phyloP scores from a whole-genome alignment of 2,888 invertebrate species.

The Agrotis ipsilon region DNA sequence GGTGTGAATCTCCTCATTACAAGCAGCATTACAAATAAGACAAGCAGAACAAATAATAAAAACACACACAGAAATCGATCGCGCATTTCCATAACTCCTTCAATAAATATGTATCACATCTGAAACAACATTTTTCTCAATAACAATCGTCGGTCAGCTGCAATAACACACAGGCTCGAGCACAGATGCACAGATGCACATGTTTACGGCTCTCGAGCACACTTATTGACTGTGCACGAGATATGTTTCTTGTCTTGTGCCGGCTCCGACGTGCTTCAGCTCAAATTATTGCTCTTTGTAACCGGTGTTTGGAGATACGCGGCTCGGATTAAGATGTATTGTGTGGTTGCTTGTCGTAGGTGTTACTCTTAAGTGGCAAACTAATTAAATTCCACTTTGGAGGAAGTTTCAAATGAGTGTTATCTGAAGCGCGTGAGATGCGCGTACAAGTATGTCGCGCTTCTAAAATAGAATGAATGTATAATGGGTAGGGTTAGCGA shows the following conservation, averaged over 20 bases:
- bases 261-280: slow-evolving; percentile 42
- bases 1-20: too few relatives aligned
- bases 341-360: neutral
- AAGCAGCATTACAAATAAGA: too few relatives aligned
- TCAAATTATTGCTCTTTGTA: slow-evolving; percentile 58
- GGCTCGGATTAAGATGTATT: slow-evolving; percentile 12
- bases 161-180: slow-evolving; percentile 19
- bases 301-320: slow-evolving; percentile 30
- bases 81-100: slow-evolving; percentile 9
- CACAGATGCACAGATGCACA: slow-evolving; percentile 54
- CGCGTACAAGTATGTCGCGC: too few relatives aligned
- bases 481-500: too few relatives aligned
- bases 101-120: slow-evolving; percentile 20
- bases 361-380: too few relatives aligned
- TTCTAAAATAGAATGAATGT: too few relatives aligned
- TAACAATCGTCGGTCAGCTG: slow-evolving; percentile 27
- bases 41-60: neutral
- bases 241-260: slow-evolving; percentile 60
- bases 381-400: too few relatives aligned
- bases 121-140: slow-evolving; percentile 17
- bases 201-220: slow-evolving; percentile 46
- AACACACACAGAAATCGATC: neutral
- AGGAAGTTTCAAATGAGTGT: too few relatives aligned
- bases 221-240: slow-evolving; percentile 59
- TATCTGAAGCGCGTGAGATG: too few relatives aligned